A percentile compares a stretch with the other conserved stretches of the same genome.
These are phyloP conservation scores for Podarcis cretensis DNA, from an alignment of 2,113 vertebrate genomes.

Conservation along the genomic window DNA sequence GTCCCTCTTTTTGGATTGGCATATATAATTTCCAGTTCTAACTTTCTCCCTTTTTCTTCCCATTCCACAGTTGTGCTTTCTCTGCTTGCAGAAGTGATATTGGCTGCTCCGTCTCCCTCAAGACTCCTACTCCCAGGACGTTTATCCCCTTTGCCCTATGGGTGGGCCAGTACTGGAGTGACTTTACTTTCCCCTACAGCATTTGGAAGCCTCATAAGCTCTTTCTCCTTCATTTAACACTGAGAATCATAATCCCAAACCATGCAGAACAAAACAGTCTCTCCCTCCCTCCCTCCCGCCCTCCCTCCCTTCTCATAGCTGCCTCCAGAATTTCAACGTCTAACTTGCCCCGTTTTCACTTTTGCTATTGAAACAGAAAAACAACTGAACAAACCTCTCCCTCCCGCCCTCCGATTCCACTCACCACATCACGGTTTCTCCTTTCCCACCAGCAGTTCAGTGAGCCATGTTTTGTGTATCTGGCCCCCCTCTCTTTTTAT, in stretches of 20 bases:
- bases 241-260: background rate
- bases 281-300: too few relatives aligned
- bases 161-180: background rate
- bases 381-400: background rate
- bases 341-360: background rate
- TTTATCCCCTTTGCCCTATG: background rate
- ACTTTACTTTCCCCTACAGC: background rate
- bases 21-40: too few relatives aligned
- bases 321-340: background rate
- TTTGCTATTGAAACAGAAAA: background rate
- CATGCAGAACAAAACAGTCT: slow-evolving; percentile 11
- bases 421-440: background rate
- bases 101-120: too few relatives aligned
- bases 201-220: too few relatives aligned
- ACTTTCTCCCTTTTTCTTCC: background rate
- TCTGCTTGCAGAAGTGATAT: background rate
- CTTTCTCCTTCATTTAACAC: background rate
- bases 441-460: background rate
- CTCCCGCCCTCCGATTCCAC: background rate
- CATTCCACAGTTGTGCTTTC: background rate
- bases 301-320: background rate
- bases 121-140: background rate
- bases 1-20: background rate
- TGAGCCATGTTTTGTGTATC: background rate
- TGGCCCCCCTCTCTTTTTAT: background rate